Evolutionary conservation across 2,797 vertebrate species (phyloP).

Genomic region (Buceros bicornis): DNA sequence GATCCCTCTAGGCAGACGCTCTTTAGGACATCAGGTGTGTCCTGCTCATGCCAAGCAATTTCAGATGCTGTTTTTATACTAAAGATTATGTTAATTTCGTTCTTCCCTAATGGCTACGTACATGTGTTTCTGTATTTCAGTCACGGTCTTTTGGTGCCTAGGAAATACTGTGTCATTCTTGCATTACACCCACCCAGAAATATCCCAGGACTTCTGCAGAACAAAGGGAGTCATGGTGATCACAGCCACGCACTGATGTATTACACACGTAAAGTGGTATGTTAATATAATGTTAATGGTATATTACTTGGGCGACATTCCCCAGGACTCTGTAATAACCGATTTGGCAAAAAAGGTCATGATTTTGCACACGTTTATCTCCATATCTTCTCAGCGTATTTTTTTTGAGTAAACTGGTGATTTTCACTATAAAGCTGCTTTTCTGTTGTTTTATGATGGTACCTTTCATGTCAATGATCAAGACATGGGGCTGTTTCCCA

Average conservation of each 20-base stretch:
- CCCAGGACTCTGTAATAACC: not conserved
- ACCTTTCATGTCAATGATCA: not conserved
- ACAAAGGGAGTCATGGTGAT: not conserved
- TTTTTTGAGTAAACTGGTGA: not conserved
- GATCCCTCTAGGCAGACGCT: not conserved
- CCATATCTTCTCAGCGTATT: not conserved
- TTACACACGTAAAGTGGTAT: not conserved
- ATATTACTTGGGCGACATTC: not conserved
- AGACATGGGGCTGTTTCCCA: not conserved
- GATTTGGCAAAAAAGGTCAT: not conserved
- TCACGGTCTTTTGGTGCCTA: not conserved
- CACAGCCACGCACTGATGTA: not conserved
- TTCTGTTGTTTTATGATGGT: not conserved
- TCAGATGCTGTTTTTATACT: not conserved
- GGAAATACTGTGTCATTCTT: not conserved
- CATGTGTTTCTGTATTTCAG: not conserved
- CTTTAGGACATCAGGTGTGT: not conserved
- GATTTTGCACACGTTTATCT: not conserved
- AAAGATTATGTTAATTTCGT: not conserved
- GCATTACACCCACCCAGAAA: conserved; percentile 20
- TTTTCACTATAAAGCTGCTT: not conserved
- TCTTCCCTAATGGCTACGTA: not conserved
- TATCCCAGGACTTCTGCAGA: not conserved
- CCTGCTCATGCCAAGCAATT: not conserved
- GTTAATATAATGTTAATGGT: conserved; percentile 5